phyloP scores from a whole-genome alignment of 2,113 vertebrate species.

The Engraulis encrasicolus region DNA sequence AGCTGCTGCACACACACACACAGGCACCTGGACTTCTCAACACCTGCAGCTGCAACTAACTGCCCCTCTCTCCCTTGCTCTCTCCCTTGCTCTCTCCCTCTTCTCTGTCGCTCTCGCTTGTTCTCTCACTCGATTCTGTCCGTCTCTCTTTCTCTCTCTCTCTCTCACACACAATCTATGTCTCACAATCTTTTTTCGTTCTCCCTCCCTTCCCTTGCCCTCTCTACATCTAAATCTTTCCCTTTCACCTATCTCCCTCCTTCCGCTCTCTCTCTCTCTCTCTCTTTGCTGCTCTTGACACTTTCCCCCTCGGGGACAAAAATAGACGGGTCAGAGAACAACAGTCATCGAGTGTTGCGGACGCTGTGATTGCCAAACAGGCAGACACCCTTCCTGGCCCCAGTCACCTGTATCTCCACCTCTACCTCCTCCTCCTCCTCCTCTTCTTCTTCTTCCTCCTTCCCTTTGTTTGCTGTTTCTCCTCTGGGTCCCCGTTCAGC shows the following conservation, averaged over 20 bases:
- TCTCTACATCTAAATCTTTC: slow-evolving; percentile 54
- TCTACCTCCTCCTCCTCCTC: not conserved
- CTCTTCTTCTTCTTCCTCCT: not conserved
- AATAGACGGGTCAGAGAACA: slow-evolving; percentile 67
- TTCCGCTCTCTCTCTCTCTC: slow-evolving; percentile 16
- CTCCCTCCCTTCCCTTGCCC: not conserved
- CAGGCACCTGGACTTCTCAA: slow-evolving; percentile 9
- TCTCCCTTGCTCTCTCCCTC: slow-evolving; percentile 17
- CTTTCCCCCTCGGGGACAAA: slow-evolving; percentile 58
- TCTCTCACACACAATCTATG: too few relatives aligned
- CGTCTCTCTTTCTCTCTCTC: slow-evolving; percentile 21
- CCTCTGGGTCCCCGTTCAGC: not conserved
- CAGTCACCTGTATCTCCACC: not conserved
- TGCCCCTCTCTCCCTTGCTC: slow-evolving; percentile 35
- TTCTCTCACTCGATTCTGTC: too few relatives aligned
- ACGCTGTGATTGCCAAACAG: not conserved
- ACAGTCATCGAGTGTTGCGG: not conserved
- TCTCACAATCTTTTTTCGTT: too few relatives aligned
- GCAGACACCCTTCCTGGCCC: not conserved
- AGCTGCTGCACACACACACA: too few relatives aligned
- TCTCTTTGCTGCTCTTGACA: too few relatives aligned
- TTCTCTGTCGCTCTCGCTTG: too few relatives aligned
- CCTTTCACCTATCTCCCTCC: not conserved
- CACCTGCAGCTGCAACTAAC: slow-evolving; percentile 55
- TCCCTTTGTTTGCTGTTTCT: not conserved